Conservation (phyloP, 2,113 vertebrate genomes). For the Pollimyrus isidori region DNA sequence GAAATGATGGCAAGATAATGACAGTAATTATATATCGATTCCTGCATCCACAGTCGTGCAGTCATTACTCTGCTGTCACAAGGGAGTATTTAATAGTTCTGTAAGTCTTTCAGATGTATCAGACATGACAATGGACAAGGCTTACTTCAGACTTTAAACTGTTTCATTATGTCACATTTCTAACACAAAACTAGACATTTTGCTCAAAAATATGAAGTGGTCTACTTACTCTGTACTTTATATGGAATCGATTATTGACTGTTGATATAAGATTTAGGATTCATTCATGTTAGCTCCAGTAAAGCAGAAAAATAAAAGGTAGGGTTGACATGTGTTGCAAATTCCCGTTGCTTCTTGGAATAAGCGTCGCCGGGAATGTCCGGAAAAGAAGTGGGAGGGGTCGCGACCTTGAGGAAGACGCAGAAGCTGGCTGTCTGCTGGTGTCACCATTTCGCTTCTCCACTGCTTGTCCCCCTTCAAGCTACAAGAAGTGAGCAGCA, state of each 20-base stretch:
- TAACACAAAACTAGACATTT: background rate
- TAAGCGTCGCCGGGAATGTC: background rate
- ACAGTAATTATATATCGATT: background rate
- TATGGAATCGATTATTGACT: background rate
- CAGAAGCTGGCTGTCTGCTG: background rate
- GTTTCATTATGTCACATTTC: background rate
- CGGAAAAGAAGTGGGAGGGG: background rate
- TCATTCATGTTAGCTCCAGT: background rate
- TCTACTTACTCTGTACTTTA: background rate
- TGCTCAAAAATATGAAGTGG: background rate
- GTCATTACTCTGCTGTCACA: background rate
- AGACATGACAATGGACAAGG: background rate
- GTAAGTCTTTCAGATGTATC: background rate
- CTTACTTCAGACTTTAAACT: background rate
- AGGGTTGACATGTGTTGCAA: background rate
- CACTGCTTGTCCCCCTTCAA: background rate
- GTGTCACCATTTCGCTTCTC: background rate
- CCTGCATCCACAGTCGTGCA: background rate
- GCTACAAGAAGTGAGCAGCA: background rate
- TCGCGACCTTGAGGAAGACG: background rate
- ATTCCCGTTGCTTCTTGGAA: background rate
- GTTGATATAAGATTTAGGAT: background rate
- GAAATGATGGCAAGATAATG: background rate
- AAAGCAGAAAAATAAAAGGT: background rate
- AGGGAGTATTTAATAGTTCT: background rate